Percentiles rank a stretch among this genome's conserved stretches.
phyloP scores from a whole-genome alignment of 2,113 vertebrate genomes.

The Platycercus adscitus region DNA sequence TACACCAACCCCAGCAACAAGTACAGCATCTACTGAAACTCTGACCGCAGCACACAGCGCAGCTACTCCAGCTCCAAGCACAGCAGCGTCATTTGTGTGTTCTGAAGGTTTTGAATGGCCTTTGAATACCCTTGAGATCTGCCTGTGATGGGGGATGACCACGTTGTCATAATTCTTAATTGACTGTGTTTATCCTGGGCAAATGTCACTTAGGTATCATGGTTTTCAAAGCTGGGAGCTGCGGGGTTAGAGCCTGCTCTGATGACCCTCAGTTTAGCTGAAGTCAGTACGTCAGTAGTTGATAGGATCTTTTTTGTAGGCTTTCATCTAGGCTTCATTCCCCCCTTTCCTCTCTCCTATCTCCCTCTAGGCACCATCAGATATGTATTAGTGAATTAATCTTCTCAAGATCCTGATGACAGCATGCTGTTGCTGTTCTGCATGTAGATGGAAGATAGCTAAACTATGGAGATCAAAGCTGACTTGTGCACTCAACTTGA shows the following conservation, averaged over 20 bases:
- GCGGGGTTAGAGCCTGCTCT: neutral
- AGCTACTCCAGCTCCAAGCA: no score
- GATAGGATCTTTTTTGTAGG: neutral
- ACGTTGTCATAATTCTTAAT: neutral
- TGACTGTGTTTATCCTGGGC: neutral
- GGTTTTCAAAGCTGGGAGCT: neutral
- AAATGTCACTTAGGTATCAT: neutral
- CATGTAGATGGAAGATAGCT: neutral
- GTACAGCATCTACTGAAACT: no score
- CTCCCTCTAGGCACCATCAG: neutral
- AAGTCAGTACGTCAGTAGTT: rapidly evolving
- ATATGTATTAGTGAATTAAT: neutral
- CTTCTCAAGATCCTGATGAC: neutral
- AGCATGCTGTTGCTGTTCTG: neutral
- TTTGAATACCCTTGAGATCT: no score
- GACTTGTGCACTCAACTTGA: neutral
- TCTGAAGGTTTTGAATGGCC: no score
- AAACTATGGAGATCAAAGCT: neutral
- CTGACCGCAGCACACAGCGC: no score
- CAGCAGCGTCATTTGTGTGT: no score
- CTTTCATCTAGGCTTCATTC: neutral
- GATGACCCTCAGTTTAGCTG: neutral
- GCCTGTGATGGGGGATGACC: no score
- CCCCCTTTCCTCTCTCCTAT: neutral
- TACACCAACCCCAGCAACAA: no score